Evolutionary conservation across 2,113 vertebrate genomes (phyloP), one percentile per base, ranked within the genome.

Genomic region (Ramphastos sulfuratus): DNA sequence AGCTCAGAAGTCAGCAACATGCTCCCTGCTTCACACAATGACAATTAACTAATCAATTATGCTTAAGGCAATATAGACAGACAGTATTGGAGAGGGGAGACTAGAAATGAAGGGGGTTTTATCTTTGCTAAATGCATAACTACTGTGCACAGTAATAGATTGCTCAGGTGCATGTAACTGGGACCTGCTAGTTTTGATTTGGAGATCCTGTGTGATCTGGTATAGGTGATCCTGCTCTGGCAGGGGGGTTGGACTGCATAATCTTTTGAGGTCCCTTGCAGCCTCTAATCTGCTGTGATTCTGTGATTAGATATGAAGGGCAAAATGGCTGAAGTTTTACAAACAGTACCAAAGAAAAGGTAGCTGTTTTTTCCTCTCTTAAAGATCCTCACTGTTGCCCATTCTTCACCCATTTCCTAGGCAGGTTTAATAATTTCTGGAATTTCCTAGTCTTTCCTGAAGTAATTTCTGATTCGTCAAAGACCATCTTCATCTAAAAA

Each of bases 391-490:
- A 11, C 21, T 12, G 33, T 37, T 90, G 18, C 33, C 60, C 7
- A 2, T n/a, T 64, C 35, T 63, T 56, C 61, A 92, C 33, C 7
- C 4, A 19, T 58, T 88, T 65, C 61, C 69, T 35, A 54, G 54
- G 61, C 19, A 61, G 12, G 33, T 86, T 89, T 85, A 93, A 86
- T 81, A 54, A 72, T 86, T 96, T 59, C 70, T 4, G 3, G 77
- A 67, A 54, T 88, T 92, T 93, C 61, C 63, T 54, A 14, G 54
- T 72, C 66, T 80, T 87, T 66, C 63, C 27, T 12, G 5, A 90
- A 93, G 73, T 90, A 94, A 92, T 90, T 92, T 92, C 70, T 75
- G 88, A 86, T 96, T 96, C 63, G 37, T 92, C 92, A 92, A 93
- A 88, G 90, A 72, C 46, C 77, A 89, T 94, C 85, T 91, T 91